Conservation (phyloP, 1,140 invertebrate genomes). For the Orchesella cincta region DNA sequence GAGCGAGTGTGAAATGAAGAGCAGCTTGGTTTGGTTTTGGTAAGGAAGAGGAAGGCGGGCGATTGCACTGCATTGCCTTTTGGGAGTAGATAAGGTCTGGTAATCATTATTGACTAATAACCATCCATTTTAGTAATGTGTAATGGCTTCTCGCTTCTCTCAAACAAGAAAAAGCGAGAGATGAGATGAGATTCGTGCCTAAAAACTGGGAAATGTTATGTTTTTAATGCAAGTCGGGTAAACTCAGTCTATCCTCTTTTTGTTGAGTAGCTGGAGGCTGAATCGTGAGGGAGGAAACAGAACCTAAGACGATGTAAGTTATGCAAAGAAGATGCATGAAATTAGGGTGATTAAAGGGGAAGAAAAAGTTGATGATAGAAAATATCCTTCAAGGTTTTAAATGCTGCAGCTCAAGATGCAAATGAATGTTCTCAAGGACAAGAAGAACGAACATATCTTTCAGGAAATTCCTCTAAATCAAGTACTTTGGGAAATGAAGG, state of each 20-base stretch:
- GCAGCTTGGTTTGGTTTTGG: too few species aligned
- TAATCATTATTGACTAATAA: constrained; percentile 30
- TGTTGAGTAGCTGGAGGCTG: not conserved
- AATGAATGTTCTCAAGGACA: too few species aligned
- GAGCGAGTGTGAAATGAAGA: too few species aligned
- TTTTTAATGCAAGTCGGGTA: not conserved
- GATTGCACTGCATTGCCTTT: not conserved
- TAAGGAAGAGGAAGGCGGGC: too few species aligned
- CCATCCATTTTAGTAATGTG: constrained; percentile 5
- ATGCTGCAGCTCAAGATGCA: too few species aligned
- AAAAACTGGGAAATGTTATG: not conserved
- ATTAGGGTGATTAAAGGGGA: constrained; percentile 28
- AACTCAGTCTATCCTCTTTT: not conserved
- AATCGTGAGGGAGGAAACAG: not conserved
- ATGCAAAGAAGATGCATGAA: constrained; percentile 27
- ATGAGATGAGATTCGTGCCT: too few species aligned
- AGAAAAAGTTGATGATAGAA: not conserved
- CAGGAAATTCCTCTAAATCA: too few species aligned
- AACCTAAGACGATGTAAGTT: constrained; percentile 3
- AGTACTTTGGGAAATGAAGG: too few species aligned
- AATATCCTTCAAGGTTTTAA: too few species aligned
- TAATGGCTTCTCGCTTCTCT: not conserved
- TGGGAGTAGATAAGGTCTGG: constrained; percentile 20
- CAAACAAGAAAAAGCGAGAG: not conserved
- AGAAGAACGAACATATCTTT: too few species aligned